Evolutionary conservation across 2,888 invertebrate genomes (phyloP).

Genomic region (Oscheius sp.): DNA sequence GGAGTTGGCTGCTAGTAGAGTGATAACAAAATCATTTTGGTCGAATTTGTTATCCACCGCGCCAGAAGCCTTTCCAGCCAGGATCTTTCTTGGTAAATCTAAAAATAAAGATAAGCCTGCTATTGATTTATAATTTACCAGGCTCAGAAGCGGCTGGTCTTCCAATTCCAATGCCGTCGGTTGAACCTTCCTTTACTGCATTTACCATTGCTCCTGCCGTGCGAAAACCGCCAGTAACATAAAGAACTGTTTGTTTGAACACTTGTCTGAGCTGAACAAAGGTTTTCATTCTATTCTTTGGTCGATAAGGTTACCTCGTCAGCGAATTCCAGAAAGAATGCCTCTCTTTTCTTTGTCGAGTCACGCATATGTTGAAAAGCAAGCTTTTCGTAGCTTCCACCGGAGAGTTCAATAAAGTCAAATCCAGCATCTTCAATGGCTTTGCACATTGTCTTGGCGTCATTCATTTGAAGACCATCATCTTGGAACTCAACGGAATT

Average conservation of each 20-base stretch:
- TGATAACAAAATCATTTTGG: not conserved
- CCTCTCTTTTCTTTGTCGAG: slow-evolving; percentile 55
- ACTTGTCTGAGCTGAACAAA: slow-evolving; percentile 13
- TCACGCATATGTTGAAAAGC: slow-evolving; percentile 51
- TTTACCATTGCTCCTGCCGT: slow-evolving; percentile 52
- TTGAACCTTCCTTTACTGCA: slow-evolving; percentile 43
- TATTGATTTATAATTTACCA: too few species aligned
- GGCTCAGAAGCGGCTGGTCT: slow-evolving; percentile 57
- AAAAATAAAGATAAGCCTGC: too few species aligned
- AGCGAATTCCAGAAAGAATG: slow-evolving; percentile 59
- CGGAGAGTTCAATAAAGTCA: slow-evolving; percentile 63
- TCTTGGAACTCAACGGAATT: slow-evolving; percentile 62
- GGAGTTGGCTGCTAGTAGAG: slow-evolving; percentile 1
- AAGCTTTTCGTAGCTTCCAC: slow-evolving; percentile 57
- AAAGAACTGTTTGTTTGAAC: slow-evolving; percentile 31
- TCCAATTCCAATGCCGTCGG: slow-evolving; percentile 56
- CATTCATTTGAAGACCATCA: slow-evolving; percentile 35
- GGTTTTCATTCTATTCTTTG: too few species aligned
- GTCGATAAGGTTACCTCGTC: slow-evolving; percentile 24
- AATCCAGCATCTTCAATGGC: slow-evolving; percentile 39
- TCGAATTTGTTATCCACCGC: not conserved
- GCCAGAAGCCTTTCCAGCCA: not conserved
- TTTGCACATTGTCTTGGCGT: slow-evolving; percentile 12
- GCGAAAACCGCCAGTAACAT: slow-evolving; percentile 58
- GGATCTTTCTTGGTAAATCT: slow-evolving; percentile 21